A percentile compares a stretch with the other conserved stretches of the same genome.
Evolutionary conservation across 1,140 invertebrate species (phyloP).

Genomic region (Cherax destructor): DNA sequence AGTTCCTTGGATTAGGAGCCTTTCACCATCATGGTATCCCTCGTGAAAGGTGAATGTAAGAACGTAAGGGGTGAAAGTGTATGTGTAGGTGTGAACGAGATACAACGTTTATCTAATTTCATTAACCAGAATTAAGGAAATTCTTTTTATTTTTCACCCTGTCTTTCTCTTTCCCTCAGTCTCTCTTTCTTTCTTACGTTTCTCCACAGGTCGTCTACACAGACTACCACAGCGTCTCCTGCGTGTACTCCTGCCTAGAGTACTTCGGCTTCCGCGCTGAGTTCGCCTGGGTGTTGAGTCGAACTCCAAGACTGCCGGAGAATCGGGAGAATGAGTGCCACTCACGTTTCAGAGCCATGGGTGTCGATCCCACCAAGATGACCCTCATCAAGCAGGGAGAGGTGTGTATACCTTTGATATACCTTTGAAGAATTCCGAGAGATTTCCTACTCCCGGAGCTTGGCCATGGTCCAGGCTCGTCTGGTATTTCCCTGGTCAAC

Average conservation of each 20-base stretch:
- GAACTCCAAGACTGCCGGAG: constrained; percentile 13
- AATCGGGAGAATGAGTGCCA: not conserved
- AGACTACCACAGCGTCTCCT: constrained; percentile 46
- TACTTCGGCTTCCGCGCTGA: constrained; percentile 51
- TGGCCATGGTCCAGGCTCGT: too few species aligned
- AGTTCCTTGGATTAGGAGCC: too few species aligned
- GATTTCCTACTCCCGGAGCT: too few species aligned
- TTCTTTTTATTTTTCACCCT: too few species aligned
- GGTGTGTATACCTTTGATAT: not conserved
- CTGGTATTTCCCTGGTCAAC: too few species aligned
- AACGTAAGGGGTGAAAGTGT: too few species aligned
- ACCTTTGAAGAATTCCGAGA: too few species aligned
- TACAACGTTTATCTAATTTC: not conserved
- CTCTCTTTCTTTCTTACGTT: not conserved
- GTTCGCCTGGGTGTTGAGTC: constrained; percentile 52
- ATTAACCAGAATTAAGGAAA: too few species aligned
- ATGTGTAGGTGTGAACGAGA: too few species aligned
- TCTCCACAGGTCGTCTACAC: constrained; percentile 34
- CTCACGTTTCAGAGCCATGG: not conserved
- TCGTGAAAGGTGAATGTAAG: too few species aligned
- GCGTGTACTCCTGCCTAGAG: constrained; percentile 53
- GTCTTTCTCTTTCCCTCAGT: too few species aligned
- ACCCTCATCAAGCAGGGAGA: constrained; percentile 7
- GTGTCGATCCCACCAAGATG: constrained; percentile 39
- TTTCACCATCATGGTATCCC: too few species aligned